Conservation (phyloP, 1,140 invertebrate species). For the Drosophila busckii region DNA sequence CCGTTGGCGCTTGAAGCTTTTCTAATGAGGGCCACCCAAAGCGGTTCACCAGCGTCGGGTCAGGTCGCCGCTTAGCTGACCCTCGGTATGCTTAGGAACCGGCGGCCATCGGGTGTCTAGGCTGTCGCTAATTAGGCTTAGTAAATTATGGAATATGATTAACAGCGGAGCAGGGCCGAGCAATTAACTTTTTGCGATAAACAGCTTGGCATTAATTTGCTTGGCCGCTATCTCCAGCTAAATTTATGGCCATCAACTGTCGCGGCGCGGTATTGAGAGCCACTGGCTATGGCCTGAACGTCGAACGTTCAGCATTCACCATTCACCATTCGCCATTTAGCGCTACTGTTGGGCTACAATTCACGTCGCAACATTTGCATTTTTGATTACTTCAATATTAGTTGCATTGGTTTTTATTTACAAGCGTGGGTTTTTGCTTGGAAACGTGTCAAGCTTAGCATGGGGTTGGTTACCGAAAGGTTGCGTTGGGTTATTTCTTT, state of each 20-base stretch:
- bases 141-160: conserved; percentile 69
- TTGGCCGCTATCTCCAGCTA: conserved; percentile 17
- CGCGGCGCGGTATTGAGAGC: not conserved
- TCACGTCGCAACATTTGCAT: conserved; percentile 67
- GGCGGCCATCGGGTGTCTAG: not conserved
- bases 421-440: not conserved
- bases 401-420: conserved; percentile 51
- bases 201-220: conserved; percentile 35
- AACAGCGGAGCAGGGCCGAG: conserved; percentile 60
- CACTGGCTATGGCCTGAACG: too few species aligned
- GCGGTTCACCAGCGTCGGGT: too few species aligned
- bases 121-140: conserved; percentile 64
- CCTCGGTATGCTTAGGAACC: too few species aligned
- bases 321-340: too few species aligned
- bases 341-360: too few species aligned
- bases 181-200: conserved; percentile 68
- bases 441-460: conserved; percentile 61
- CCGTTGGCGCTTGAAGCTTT: too few species aligned
- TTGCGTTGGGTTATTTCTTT: conserved; percentile 40
- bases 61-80: too few species aligned
- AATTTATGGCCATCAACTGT: conserved; percentile 42
- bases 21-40: too few species aligned
- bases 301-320: too few species aligned
- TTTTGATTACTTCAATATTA: conserved; percentile 68
- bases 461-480: too few species aligned